phyloP scores from a whole-genome alignment of 2,888 invertebrate genomes.

The Scaptodrosophila latifasciaeformis region DNA sequence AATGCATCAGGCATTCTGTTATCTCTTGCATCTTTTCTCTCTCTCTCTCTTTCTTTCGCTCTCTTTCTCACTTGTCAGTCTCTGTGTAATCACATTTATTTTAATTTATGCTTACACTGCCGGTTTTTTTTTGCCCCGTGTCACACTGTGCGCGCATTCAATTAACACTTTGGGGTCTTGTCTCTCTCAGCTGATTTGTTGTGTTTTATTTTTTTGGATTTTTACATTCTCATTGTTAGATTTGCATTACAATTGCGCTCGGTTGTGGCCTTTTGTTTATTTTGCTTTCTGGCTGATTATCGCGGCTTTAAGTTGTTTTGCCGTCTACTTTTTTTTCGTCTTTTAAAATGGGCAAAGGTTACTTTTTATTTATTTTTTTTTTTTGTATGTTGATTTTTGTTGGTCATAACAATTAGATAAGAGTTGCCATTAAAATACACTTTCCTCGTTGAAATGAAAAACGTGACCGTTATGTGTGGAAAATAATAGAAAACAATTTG shows the following conservation, averaged over 20 bases:
- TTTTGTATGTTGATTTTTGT: neutral
- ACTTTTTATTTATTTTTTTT: constrained; percentile 17
- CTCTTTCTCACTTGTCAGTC: neutral
- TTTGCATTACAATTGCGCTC: constrained; percentile 58
- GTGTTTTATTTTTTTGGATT: constrained; percentile 8
- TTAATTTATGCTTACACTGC: constrained; percentile 5
- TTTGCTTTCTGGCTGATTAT: constrained; percentile 45
- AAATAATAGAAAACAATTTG: constrained; percentile 7
- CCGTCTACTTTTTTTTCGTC: constrained; percentile 1
- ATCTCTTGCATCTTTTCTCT: neutral
- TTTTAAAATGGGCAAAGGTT: neutral
- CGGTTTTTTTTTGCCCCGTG: constrained; percentile 10
- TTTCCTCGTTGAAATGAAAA: constrained; percentile 40
- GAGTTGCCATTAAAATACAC: constrained; percentile 45
- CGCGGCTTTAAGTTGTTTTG: constrained; percentile 59
- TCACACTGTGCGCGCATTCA: constrained; percentile 49
- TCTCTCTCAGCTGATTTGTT: constrained; percentile 1
- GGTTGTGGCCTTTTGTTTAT: constrained; percentile 15
- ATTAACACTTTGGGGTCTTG: constrained; percentile 50
- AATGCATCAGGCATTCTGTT: neutral
- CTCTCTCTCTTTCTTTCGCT: too few species aligned
- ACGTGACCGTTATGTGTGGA: constrained; percentile 53
- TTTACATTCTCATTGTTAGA: constrained; percentile 22
- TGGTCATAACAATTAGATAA: neutral
- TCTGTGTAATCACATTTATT: neutral